Base-by-base conservation (phyloP, 2,797 vertebrate species). In the Schizopygopsis pylzovi region DNA sequence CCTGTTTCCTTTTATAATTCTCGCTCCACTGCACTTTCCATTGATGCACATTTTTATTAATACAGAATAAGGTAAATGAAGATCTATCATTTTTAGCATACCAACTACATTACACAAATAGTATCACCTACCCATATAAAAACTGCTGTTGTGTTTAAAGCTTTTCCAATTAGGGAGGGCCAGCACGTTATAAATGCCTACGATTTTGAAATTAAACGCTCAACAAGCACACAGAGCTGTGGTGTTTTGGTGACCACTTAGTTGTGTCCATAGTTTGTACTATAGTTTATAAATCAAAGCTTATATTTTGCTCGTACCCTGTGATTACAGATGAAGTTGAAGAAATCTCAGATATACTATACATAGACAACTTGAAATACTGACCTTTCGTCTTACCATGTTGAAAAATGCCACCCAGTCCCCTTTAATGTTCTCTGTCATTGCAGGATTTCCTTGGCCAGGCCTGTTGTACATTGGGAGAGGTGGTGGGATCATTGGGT, bases 381-480 rank as follows among this genome's bases (percentile, higher is more conserved):
- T 20, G 22, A 82, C 49, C 65, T 83, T 75, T 75, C 12, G 11
- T 63, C 28, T 49, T 83, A 41, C 18, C 43, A 6, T 83, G 20
- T 39, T 25, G 4, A 52, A 45, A 83, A 75, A 63, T 75, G 16
- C 6, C 65, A 18, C 8, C 4, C 86, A 9, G 28, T 83, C 0
- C 33, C 75, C 83, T 33, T 71, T 65, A 1, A 47, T 79, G 77
- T 43, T 89, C 39, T 63, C 1, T 86, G 52, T 68, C 33, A 59
- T 79, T 94, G 87, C 93, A 99, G 98, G 98, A 99, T 90, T 99
- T 99, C 92, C 94, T 99, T 92, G 98, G 98, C 87, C 98, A 99
- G 91, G 97, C 96, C 68, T 93, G 94, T 87, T 99, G 96, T 90
- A 98, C 98, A 1, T 93, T 99, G 43, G 98, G 98, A 87, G 98